Conservation (phyloP, 2,797 vertebrate species). For the Schizothorax lantsangensis region DNA sequence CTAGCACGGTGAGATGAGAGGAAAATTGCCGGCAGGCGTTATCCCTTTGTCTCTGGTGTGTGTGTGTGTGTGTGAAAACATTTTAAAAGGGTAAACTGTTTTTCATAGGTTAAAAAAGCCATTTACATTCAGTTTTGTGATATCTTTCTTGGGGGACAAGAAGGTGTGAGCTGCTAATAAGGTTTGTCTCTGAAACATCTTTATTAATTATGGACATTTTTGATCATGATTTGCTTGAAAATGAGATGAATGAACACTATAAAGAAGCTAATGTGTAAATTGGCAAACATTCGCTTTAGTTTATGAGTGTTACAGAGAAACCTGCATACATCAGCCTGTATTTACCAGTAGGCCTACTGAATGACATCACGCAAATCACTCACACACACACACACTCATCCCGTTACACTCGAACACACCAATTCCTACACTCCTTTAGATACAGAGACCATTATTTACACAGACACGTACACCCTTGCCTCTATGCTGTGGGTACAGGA, state of each 20-base stretch:
- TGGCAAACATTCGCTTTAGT: conserved; percentile 58
- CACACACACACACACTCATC: conserved; percentile 12
- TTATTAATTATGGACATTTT: conserved; percentile 59
- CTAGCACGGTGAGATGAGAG: conserved; percentile 62
- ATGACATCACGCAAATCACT: conserved; percentile 41
- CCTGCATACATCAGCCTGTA: conserved; percentile 56
- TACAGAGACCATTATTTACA: conserved; percentile 43
- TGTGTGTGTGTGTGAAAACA: background rate
- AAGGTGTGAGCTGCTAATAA: conserved; percentile 2
- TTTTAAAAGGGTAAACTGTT: background rate
- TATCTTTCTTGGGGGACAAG: background rate
- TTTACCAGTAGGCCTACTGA: conserved; percentile 44
- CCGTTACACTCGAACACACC: background rate
- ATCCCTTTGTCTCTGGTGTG: conserved; percentile 26
- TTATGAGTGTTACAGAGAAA: conserved; percentile 46
- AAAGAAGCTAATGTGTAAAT: conserved; percentile 58
- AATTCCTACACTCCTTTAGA: conserved; percentile 34
- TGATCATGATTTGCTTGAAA: conserved; percentile 63
- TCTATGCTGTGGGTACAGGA: conserved; percentile 44
- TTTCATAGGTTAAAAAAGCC: background rate
- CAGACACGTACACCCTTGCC: conserved; percentile 37
- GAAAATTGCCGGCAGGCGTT: conserved; percentile 57
- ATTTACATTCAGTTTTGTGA: background rate
- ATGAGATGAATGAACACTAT: conserved; percentile 62
- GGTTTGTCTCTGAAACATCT: conserved; percentile 75